Base-by-base conservation (phyloP, 1,140 invertebrate genomes). In the Conus betulinus region DNA sequence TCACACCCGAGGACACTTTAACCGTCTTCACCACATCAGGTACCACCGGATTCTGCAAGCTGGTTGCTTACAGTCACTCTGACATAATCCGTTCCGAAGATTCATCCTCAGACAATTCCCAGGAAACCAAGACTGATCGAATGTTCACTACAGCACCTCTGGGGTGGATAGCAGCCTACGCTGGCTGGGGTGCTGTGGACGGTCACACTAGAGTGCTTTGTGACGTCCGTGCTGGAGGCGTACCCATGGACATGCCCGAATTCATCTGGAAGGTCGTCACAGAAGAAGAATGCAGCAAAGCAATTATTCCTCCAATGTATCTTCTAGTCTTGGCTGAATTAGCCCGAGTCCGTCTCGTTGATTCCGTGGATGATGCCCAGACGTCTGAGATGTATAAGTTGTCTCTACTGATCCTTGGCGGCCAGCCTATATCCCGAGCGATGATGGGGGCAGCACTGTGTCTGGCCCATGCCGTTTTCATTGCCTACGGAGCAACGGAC, bases 11-110 rank as follows among this genome's bases (percentile, higher is more conserved):
- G 20, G 85, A 87, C 52, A 25, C 78, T 53, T 53, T 27, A 5
- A 76, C 39, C 52, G 76, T 87, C 51, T 87, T 87, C 25, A 87
- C 85, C 15, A 87, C 85, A 10, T 87, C 85, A 5, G 85, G 85
- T 20, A 87, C 57, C 23, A 78, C 85, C 2, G 85, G 85, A 5
- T 87, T 78, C 67, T 76, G 67, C 52, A 87, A 87, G 55, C 67
- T 87, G 2, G 85, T 87, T 10, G 53, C 20, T 27, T 52, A 87
- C 13, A 53, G 25, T 17, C 85, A 87, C 15, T 39, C 67, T 8
- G 23, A 51, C 23, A 23, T 52, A 63, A n/a, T 39, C 5, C 55
- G 82, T 25, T 25, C 60, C n/a, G 10, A 51, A 13, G 15, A 81
- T 11, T 5, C 7, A 27, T 7, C 13, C 8, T 8, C 25, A 39